Conservation (phyloP, 2,113 vertebrate genomes). For the Carassius carassius region DNA sequence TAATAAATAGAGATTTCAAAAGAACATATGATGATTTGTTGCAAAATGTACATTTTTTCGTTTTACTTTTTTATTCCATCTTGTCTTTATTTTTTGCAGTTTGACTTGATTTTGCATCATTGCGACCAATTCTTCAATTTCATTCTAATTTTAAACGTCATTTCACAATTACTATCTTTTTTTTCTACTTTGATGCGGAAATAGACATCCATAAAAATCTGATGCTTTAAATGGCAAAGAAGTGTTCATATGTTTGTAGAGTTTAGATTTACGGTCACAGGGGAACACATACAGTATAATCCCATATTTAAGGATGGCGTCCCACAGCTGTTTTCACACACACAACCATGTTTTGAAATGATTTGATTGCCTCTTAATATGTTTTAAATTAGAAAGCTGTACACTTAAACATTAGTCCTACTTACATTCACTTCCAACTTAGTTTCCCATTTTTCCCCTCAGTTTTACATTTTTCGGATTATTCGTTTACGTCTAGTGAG, state of each 20-base stretch:
- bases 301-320: background rate
- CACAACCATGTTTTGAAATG: background rate
- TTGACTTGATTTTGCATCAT: background rate
- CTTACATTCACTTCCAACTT: background rate
- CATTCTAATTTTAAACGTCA: background rate
- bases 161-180: background rate
- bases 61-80: too few species aligned
- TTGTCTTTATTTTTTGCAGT: background rate
- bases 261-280: background rate
- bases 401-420: background rate
- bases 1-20: background rate
- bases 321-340: background rate
- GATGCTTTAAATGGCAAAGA: slow-evolving; percentile 24
- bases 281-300: background rate
- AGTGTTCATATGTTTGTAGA: background rate
- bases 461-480: too few species aligned
- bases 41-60: too few species aligned
- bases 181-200: background rate
- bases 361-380: slow-evolving; percentile 35
- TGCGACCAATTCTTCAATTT: background rate
- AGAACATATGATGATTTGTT: too few species aligned
- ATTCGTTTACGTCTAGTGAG: slow-evolving; percentile 11
- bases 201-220: background rate
- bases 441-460: background rate
- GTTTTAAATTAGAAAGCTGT: slow-evolving; percentile 5